These are phyloP conservation scores for Atherix ibis DNA, from an alignment of 2,888 invertebrate genomes.

Conservation along the genomic window DNA sequence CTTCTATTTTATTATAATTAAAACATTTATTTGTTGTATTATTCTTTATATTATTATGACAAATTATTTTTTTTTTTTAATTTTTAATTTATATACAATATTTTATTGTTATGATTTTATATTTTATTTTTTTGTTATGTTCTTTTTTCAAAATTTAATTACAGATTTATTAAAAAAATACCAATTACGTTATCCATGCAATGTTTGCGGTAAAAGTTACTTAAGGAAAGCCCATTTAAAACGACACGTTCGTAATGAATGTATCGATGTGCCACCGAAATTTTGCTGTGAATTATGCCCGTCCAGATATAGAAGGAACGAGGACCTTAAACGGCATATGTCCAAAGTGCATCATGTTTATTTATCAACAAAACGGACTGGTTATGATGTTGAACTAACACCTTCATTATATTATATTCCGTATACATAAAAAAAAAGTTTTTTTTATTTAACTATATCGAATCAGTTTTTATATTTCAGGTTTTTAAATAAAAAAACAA, in stretches of 20 bases:
- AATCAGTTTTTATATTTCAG: too few species aligned
- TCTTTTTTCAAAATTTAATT: too few species aligned
- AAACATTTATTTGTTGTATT: too few species aligned
- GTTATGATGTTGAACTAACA: constrained; percentile 11
- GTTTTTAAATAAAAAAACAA: too few species aligned
- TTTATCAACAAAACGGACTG: constrained; percentile 5
- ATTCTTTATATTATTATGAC: too few species aligned
- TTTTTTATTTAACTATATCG: constrained; percentile 2
- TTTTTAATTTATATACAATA: too few species aligned
- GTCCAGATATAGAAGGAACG: constrained; percentile 19
- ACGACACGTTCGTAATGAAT: constrained; percentile 20
- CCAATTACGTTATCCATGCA: constrained; percentile 18
- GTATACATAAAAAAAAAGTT: constrained; percentile 11
- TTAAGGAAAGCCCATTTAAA: constrained; percentile 21
- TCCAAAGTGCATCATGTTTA: constrained; percentile 15
- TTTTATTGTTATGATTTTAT: too few species aligned
- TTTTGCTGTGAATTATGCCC: constrained; percentile 19
- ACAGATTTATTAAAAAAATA: constrained; percentile 13
- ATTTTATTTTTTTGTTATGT: too few species aligned
- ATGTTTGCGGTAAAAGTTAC: constrained; percentile 21
- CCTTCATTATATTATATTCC: constrained; percentile 15
- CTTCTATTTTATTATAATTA: too few species aligned
- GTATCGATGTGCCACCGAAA: constrained; percentile 20
- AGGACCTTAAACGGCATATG: constrained; percentile 19
- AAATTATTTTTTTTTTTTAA: too few species aligned